These are phyloP conservation scores for Champsocephalus gunnari DNA, from an alignment of 2,797 vertebrate genomes.

Conservation along the genomic window DNA sequence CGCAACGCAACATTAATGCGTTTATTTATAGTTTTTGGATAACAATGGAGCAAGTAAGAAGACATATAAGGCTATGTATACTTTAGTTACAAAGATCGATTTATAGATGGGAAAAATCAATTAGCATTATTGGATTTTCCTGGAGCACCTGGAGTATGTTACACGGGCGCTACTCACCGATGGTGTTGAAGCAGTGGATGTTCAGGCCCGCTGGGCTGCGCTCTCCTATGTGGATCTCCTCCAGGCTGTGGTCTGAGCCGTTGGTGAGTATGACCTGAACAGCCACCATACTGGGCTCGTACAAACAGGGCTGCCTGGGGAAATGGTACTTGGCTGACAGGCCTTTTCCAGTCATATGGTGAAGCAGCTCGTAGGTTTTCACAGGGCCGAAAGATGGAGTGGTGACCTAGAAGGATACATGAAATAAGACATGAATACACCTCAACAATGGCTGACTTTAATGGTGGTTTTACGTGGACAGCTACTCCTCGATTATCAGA, in stretches of 20 bases:
- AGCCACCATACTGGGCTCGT: conserved; percentile 89
- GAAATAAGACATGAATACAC: not conserved
- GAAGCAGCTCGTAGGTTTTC: conserved; percentile 90
- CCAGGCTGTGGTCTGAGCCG: conserved; percentile 87
- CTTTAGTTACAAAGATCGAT: not conserved
- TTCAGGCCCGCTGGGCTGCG: conserved; percentile 85
- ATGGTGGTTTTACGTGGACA: not conserved
- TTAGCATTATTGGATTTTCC: not conserved
- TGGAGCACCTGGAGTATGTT: not conserved
- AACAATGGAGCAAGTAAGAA: not conserved
- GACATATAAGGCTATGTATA: not conserved
- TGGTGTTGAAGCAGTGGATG: conserved; percentile 90
- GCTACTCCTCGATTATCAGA: conserved; percentile 3
- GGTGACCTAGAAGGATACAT: conserved; percentile 82
- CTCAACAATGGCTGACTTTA: not conserved
- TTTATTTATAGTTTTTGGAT: not conserved
- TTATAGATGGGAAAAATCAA: not conserved
- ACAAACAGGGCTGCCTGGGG: conserved; percentile 90
- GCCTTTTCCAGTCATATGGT: conserved; percentile 96
- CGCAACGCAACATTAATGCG: too few species aligned
- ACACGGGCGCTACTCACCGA: conserved; percentile 84
- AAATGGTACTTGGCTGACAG: conserved; percentile 93
- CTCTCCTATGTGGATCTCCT: conserved; percentile 89
- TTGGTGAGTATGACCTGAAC: conserved; percentile 92
- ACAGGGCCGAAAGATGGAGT: conserved; percentile 87